Percentiles rank a stretch among this genome's conserved stretches.
phyloP scores from a whole-genome alignment of 2,888 invertebrate genomes.

The Aphidius colemani region DNA sequence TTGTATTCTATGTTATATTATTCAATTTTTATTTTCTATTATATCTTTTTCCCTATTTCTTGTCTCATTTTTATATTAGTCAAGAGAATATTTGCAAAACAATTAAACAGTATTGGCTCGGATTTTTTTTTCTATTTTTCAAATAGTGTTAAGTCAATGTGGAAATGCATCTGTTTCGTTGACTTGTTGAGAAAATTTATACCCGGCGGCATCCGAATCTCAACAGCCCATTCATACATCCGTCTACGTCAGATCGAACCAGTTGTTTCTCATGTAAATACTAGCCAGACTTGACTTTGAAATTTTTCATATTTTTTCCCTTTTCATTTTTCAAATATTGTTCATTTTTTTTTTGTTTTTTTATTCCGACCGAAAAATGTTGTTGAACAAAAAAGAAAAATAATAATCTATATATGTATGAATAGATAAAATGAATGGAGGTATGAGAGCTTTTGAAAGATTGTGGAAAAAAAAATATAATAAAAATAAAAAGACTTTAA shows the following conservation, averaged over 20 bases:
- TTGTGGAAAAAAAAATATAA: background rate
- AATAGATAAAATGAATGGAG: constrained; percentile 30
- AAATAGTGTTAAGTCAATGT: too few species aligned
- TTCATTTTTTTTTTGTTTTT: background rate
- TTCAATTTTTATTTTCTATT: background rate
- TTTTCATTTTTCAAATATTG: constrained; percentile 27
- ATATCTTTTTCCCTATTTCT: background rate
- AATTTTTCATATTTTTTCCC: constrained; percentile 8
- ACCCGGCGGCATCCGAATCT: constrained; percentile 20
- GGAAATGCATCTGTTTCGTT: constrained; percentile 39
- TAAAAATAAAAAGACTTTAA: constrained; percentile 35
- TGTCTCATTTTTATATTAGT: background rate
- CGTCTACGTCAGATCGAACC: constrained; percentile 6
- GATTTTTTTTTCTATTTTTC: constrained; percentile 36
- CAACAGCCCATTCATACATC: background rate
- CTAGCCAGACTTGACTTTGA: too few species aligned
- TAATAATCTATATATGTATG: constrained; percentile 24
- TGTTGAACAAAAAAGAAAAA: constrained; percentile 16
- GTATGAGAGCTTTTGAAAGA: too few species aligned
- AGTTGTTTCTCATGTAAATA: constrained; percentile 6
- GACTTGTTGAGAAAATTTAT: constrained; percentile 13
- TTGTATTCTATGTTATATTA: constrained; percentile 3
- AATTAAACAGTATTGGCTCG: constrained; percentile 46
- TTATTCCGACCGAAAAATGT: background rate
- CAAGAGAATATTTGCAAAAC: constrained; percentile 42